Evolutionary conservation across 2,797 vertebrate genomes (phyloP), one percentile per base, ranked within the genome.

Genomic region (Alfaro cultratus): DNA sequence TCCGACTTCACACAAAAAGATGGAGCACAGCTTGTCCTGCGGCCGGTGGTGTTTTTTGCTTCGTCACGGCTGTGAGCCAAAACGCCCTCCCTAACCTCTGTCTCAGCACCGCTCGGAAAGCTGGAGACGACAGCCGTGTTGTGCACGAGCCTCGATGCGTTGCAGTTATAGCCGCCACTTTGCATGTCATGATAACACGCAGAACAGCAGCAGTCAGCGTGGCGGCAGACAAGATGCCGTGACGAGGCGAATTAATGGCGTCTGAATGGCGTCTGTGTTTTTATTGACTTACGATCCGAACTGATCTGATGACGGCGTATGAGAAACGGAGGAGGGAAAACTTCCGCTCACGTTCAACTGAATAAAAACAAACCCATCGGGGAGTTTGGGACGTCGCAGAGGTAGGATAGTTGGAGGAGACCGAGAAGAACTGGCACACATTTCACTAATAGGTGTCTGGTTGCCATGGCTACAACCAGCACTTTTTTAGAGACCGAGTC

Each of bases 61-160:
- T 93, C 51, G 94, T 96, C 95, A 95, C 91, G 91, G 93, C 92
- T 93, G 83, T 76, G 80, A 87, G 91, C 81, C 84, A 77, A 79
- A 76, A 10, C 77, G 71, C 85, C 91, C 87, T 83, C 92, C 89
- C 89, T 85, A 86, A 74, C 86, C 86, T 86, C 74, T 45, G 77
- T 85, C 81, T 77, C 85, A 87, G 87, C 73, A 49, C 87, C 76
- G 76, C 81, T 88, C 75, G 87, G 81, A 92, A 85, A 57, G 78
- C 81, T 80, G 70, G 74, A 81, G 75, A 85, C 34, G 83, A 85
- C 75, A 77, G 79, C 60, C 85, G 80, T 74, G 74, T 47, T 16
- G 53, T 53, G 62, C 68, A 82, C 31, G 83, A 43, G 47, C 60
- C 80, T 77, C 46, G 26, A 43, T 77, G 39, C 67, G 86, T 76